phyloP scores from a whole-genome alignment of 1,140 invertebrate species.

The Anastrepha obliqua region DNA sequence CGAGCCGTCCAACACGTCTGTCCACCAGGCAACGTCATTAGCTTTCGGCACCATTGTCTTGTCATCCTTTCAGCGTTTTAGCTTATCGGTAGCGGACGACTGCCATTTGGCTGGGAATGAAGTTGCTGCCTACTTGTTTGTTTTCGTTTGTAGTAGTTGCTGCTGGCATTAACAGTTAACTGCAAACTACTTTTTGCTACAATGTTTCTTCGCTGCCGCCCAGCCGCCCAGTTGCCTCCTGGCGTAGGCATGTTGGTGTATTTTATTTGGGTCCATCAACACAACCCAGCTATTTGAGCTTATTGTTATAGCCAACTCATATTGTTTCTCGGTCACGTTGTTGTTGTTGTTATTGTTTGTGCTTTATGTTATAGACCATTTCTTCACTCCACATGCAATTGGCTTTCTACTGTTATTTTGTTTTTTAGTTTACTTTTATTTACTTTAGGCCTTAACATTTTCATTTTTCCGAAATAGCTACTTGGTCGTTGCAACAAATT shows the following conservation, averaged over 20 bases:
- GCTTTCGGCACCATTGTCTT: not conserved
- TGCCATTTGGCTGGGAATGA: not conserved
- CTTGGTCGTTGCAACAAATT: conserved; percentile 4
- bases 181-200: conserved; percentile 10
- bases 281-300: conserved; percentile 23
- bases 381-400: conserved; percentile 7
- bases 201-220: not conserved
- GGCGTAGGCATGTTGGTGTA: not conserved
- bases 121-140: not conserved
- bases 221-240: not conserved
- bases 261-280: conserved; percentile 45
- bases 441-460: not conserved
- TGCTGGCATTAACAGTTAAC: not conserved
- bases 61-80: too few relatives aligned
- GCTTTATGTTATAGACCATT: conserved; percentile 39
- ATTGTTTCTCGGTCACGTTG: not conserved
- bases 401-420: conserved; percentile 1
- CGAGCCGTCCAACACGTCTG: not conserved
- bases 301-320: conserved; percentile 44
- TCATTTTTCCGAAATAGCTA: not conserved
- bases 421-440: not conserved
- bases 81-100: not conserved
- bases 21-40: not conserved
- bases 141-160: not conserved
- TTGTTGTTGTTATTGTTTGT: conserved; percentile 10